Conservation (phyloP, 2,797 vertebrate species). For the Arnoldichthys spilopterus region DNA sequence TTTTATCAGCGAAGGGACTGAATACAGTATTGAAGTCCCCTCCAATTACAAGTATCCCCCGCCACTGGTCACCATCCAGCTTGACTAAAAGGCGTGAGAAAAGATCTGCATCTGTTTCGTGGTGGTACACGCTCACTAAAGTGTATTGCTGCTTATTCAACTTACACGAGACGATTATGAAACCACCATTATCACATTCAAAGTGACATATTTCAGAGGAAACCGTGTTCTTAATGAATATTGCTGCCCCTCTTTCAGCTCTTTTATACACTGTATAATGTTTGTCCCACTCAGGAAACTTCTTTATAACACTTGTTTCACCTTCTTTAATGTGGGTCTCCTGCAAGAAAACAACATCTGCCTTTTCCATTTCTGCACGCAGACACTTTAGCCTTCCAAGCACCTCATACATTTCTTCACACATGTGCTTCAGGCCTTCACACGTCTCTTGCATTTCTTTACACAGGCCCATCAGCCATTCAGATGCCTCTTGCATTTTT, state of each 20-base stretch:
- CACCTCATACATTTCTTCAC: no score
- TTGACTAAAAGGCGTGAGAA: not conserved
- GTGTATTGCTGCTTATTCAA: not conserved
- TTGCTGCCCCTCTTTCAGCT: not conserved
- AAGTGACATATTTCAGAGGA: no score
- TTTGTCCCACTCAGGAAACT: not conserved
- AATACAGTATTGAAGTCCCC: constrained; percentile 3
- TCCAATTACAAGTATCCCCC: not conserved
- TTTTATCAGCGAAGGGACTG: not conserved
- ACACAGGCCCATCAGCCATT: no score
- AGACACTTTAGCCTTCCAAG: no score
- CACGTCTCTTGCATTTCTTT: no score
- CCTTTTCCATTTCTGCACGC: not conserved
- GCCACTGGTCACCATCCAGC: no score
- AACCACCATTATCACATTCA: not conserved
- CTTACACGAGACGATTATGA: not conserved
- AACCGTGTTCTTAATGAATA: not conserved
- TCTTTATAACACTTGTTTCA: not conserved
- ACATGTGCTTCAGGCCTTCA: not conserved
- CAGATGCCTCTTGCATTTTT: no score
- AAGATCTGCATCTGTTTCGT: not conserved
- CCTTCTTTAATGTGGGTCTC: not conserved
- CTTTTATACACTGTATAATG: not conserved
- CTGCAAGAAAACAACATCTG: not conserved
- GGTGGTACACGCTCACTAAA: not conserved